Evolutionary conservation across 2,888 invertebrate genomes (phyloP).

Genomic region (Pandemis heparana): DNA sequence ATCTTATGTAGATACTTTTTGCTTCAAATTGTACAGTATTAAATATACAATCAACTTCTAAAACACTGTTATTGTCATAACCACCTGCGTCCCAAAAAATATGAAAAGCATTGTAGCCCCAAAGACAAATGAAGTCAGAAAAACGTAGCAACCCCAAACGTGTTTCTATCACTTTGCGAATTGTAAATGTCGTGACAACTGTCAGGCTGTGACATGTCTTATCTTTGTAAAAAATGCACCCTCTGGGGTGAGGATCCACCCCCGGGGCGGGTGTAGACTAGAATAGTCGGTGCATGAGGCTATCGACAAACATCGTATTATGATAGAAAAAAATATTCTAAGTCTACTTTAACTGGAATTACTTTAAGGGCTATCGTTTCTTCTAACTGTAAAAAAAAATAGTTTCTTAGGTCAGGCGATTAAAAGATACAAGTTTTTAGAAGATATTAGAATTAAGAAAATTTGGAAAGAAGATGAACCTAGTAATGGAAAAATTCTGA

Average conservation of each 20-base stretch:
- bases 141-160: slow-evolving; percentile 27
- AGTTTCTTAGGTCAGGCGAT: no score
- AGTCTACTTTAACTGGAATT: no score
- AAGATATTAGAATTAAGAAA: no score
- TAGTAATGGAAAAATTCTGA: no score
- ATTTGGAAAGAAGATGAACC: no score
- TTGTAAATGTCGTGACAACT: slow-evolving; percentile 77
- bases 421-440: no score
- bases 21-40: no score
- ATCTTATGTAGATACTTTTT: no score
- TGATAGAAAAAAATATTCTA: not conserved
- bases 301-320: not conserved
- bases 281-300: slow-evolving; percentile 16
- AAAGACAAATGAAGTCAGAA: slow-evolving; percentile 13
- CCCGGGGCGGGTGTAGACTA: slow-evolving; percentile 50
- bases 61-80: not conserved
- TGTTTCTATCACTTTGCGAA: slow-evolving; percentile 65
- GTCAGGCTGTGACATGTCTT: slow-evolving; percentile 79
- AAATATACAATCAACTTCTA: no score
- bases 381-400: no score
- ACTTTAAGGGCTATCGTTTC: no score
- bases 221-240: slow-evolving; percentile 73
- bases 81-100: not conserved
- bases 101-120: not conserved
- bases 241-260: slow-evolving; percentile 65